Evolutionary conservation across 2,797 vertebrate genomes (phyloP).

Genomic region (Crocodylus rhombifer): DNA sequence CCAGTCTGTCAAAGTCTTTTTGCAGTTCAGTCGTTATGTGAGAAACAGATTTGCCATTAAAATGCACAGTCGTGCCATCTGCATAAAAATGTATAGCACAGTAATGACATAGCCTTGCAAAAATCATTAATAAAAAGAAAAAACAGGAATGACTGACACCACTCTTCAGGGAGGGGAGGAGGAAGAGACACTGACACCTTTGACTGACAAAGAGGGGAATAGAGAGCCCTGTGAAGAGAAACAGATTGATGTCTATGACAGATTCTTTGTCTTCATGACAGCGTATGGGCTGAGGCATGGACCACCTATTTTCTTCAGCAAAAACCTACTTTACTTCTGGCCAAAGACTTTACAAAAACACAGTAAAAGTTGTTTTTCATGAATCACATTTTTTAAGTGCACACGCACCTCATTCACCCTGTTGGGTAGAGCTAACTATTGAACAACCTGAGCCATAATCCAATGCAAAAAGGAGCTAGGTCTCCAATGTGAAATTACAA

Average conservation of each 20-base stretch:
- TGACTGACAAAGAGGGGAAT: conserved; percentile 80
- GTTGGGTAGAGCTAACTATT: background rate
- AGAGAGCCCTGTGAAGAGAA: conserved; percentile 83
- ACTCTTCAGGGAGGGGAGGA: conserved; percentile 79
- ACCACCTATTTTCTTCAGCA: conserved; percentile 74
- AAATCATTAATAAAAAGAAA: conserved; percentile 87
- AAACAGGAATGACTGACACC: conserved; percentile 85
- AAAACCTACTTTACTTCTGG: conserved; percentile 65
- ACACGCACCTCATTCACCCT: background rate
- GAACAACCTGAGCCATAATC: background rate
- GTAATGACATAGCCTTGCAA: conserved; percentile 86
- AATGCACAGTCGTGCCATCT: conserved; percentile 89
- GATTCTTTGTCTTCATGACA: conserved; percentile 81
- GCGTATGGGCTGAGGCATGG: conserved; percentile 73
- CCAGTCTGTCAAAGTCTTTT: conserved; percentile 90
- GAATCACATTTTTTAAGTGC: conserved; percentile 16
- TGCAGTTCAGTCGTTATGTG: conserved; percentile 89
- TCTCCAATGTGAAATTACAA: background rate
- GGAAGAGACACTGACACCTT: conserved; percentile 79
- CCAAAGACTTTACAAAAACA: conserved; percentile 70
- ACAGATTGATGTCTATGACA: conserved; percentile 83
- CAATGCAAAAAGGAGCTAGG: background rate
- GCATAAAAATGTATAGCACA: conserved; percentile 86
- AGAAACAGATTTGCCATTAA: conserved; percentile 90
- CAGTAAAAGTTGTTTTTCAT: conserved; percentile 35